A percentile compares a stretch with the other conserved stretches of the same genome.
phyloP scores from a whole-genome alignment of 2,797 vertebrate species.

The Phaenicophaeus curvirostris region DNA sequence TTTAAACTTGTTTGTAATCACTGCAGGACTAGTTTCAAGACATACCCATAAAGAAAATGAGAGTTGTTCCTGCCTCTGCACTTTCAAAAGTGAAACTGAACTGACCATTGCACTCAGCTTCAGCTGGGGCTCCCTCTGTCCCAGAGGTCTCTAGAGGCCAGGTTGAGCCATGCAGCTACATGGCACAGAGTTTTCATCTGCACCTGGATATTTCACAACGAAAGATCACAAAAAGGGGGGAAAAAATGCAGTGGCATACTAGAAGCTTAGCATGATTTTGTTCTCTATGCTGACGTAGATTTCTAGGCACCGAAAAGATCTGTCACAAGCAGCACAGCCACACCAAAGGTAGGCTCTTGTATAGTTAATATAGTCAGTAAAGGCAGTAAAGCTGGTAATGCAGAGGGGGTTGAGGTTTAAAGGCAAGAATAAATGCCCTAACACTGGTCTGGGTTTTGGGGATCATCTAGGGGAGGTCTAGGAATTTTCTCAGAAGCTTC shows the following conservation, averaged over 20 bases:
- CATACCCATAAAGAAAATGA: neutral
- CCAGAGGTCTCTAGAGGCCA: neutral
- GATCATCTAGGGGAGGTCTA: neutral
- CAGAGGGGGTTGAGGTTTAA: neutral
- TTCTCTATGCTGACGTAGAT: neutral
- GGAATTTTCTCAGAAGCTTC: neutral
- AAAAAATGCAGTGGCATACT: neutral
- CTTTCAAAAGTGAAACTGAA: neutral
- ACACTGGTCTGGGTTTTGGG: neutral
- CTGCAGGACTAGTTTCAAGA: neutral
- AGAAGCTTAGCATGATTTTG: neutral
- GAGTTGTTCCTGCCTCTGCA: neutral
- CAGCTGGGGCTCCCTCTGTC: neutral
- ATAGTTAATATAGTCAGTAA: neutral
- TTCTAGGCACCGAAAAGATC: neutral
- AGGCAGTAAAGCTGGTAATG: neutral
- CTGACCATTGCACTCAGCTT: neutral
- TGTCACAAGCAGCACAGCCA: neutral
- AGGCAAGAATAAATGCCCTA: neutral
- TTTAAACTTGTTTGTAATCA: neutral
- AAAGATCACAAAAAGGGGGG: neutral
- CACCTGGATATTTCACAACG: neutral
- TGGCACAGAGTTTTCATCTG: neutral
- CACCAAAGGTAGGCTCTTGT: neutral
- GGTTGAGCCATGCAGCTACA: neutral